These are phyloP conservation scores for Panagrolaimus sp. DNA, from an alignment of 1,140 invertebrate species.

Conservation along the genomic window DNA sequence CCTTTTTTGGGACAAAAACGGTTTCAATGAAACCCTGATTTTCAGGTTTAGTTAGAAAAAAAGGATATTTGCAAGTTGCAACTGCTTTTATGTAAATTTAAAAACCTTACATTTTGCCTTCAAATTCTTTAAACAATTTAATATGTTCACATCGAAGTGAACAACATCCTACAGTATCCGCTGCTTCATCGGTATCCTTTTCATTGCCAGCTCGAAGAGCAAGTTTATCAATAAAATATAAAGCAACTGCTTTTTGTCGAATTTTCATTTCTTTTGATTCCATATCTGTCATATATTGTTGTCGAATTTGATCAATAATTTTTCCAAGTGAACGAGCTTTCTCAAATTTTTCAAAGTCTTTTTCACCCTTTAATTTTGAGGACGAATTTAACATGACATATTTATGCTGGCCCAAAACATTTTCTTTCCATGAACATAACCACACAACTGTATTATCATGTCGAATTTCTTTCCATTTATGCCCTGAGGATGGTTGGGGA, in stretches of 20 bases:
- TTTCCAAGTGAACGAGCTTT: slow-evolving; percentile 78
- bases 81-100: too few species aligned
- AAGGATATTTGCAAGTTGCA: too few species aligned
- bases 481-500: slow-evolving; percentile 78
- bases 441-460: slow-evolving; percentile 94
- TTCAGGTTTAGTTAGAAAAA: too few species aligned
- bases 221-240: slow-evolving; percentile 98
- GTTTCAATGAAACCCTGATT: too few species aligned
- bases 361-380: slow-evolving; percentile 98
- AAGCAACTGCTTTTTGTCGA: slow-evolving; percentile 87
- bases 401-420: slow-evolving; percentile 88
- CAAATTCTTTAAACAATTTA: slow-evolving; percentile 77
- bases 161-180: slow-evolving; percentile 91
- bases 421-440: slow-evolving; percentile 97
- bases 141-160: slow-evolving; percentile 97
- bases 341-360: slow-evolving; percentile 99
- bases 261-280: slow-evolving; percentile 98
- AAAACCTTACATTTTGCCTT: slow-evolving; percentile 67
- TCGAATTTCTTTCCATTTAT: slow-evolving; percentile 91
- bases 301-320: slow-evolving; percentile 73
- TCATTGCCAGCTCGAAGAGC: slow-evolving; percentile 98
- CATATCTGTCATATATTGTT: slow-evolving; percentile 82
- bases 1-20: too few species aligned
- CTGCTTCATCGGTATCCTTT: slow-evolving; percentile 91
- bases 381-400: slow-evolving; percentile 99